Base-by-base conservation (phyloP, 2,113 vertebrate genomes). In the Sphyrna mokarran region DNA sequence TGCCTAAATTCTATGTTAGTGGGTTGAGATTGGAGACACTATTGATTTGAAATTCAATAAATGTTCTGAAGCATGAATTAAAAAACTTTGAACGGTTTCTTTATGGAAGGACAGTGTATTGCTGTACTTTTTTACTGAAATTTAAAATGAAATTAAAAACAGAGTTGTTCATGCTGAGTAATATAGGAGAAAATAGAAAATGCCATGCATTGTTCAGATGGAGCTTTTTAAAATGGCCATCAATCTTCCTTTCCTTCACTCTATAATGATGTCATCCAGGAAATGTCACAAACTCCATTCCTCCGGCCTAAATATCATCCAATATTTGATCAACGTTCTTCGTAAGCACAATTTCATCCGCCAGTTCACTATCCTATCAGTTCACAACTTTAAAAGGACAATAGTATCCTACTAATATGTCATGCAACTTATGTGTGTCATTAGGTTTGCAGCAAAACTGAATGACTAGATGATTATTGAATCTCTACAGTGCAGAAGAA, bases 241-340 rank as follows among this genome's bases (percentile, higher is more conserved):
- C 40, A 94, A 40, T 94, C 61, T 69, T 66, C 5, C 68, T 43
- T 72, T 70, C 93, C 40, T 70, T 94, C 40, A 40, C 13, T 7
- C 69, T 70, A 69, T 94, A 48, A 70, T 89, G 48, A 58, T 48
- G 66, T 40, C 20, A 70, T 68, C n/a, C 66, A 69, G 14, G 22
- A 69, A 94, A 94, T 94, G 63, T 94, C 91, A 94, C 29, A 29
- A 37, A 22, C 91, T 68, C 37, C n/a, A 26, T 94, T 20, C 66
- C 16, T 43, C 66, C 37, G 13, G 91, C n/a, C n/a, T 94, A 43
- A 94, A 69, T 43, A 94, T 70, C 22, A 70, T 43, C 11, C 37
- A 94, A 94, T 94, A 94, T 94, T 70, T 70, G 23, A 48, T 94
- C 66, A 94, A 94, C 2, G 40, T 89, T 89, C 48, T 89, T 54